phyloP scores from a whole-genome alignment of 2,888 invertebrate species.

The Papilio protenor region DNA sequence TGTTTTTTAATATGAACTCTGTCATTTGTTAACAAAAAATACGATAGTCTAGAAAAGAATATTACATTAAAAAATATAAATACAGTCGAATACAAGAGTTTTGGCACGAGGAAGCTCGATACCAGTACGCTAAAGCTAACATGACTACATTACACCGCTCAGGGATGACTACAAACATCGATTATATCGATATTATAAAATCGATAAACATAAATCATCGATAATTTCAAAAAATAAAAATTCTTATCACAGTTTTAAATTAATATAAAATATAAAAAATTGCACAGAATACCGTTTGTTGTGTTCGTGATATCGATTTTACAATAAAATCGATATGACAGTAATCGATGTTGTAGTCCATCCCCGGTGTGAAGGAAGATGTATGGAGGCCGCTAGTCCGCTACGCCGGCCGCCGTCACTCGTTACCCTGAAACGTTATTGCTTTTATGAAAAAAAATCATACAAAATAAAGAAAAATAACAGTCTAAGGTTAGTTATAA shows the following conservation, averaged over 20 bases:
- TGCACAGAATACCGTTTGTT: constrained; percentile 9
- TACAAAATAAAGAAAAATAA: neutral
- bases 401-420: constrained; percentile 10
- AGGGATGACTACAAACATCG: neutral
- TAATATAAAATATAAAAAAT: constrained; percentile 15
- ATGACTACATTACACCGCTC: constrained; percentile 73
- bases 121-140: constrained; percentile 70
- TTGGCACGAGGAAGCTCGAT: constrained; percentile 66
- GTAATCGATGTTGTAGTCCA: constrained; percentile 2
- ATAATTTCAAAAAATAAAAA: constrained; percentile 1
- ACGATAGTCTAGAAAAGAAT: constrained; percentile 51
- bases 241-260: constrained; percentile 20
- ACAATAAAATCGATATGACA: neutral
- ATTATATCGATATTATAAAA: neutral
- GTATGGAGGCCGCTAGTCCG: constrained; percentile 14
- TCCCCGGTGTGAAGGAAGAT: constrained; percentile 9
- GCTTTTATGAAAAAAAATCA: constrained; percentile 69
- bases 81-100: constrained; percentile 51
- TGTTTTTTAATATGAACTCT: neutral
- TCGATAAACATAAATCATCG: constrained; percentile 47
- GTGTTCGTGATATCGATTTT: constrained; percentile 1
- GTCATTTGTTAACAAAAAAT: constrained; percentile 39
- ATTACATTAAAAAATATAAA: constrained; percentile 42
- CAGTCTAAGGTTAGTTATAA: neutral
- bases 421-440: constrained; percentile 41